These are phyloP conservation scores for Ceryle rudis DNA, from an alignment of 2,797 vertebrate genomes.

Conservation along the genomic window DNA sequence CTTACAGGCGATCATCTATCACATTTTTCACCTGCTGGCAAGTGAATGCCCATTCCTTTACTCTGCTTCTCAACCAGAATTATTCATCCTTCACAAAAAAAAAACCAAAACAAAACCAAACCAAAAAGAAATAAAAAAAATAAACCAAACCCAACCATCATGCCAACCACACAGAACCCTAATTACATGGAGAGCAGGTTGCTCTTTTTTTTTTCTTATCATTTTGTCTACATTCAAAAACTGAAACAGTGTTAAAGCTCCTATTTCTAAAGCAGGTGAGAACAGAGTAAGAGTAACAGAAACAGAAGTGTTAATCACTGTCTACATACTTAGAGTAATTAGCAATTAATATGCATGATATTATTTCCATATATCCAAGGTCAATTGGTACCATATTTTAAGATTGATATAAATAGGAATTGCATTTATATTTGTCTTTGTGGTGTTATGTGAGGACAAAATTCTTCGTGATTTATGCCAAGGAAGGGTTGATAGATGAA, in stretches of 20 bases:
- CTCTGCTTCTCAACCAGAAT: conserved; percentile 15
- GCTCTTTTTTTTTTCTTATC: background rate
- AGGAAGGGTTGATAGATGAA: conserved; percentile 34
- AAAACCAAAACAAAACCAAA: background rate
- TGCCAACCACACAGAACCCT: background rate
- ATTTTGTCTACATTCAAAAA: background rate
- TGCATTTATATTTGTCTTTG: background rate
- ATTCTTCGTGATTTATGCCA: background rate
- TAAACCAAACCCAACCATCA: background rate
- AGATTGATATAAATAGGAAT: background rate
- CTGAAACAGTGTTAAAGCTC: background rate
- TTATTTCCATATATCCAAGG: background rate
- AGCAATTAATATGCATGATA: background rate
- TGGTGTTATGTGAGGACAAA: background rate
- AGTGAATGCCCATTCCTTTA: background rate
- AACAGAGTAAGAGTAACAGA: background rate
- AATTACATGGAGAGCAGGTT: background rate
- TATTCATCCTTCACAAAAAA: conserved; percentile 16
- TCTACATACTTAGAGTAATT: background rate
- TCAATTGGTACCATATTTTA: background rate
- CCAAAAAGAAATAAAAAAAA: background rate
- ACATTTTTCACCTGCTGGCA: conserved; percentile 24
- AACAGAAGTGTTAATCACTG: background rate
- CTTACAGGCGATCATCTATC: conserved; percentile 1
- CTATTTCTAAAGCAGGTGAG: background rate